Evolutionary conservation across 2,797 vertebrate genomes (phyloP), one percentile per base, ranked within the genome.

Genomic region (Cyclopterus lumpus): DNA sequence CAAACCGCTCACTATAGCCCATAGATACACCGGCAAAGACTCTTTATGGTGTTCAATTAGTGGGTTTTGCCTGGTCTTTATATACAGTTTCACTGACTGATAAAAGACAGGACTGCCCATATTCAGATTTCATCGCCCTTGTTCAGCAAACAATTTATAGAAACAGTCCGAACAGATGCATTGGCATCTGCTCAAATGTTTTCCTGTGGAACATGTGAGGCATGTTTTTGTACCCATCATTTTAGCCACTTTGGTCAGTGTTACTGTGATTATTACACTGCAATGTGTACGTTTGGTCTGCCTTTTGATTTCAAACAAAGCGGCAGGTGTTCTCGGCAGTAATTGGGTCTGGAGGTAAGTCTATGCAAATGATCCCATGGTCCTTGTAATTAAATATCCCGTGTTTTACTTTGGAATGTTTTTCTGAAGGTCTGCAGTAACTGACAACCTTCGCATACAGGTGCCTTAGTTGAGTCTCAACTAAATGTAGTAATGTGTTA

Each of bases 381-480:
- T 75, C 6, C 6, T 12, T 51, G 12, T 68, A 3, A 48, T 44
- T 16, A 36, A 57, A 24, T 42, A 18, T 60, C 12, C 51, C 22
- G 20, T 69, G 24, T 62, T 53, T 55, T 60, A 42, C 32, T 75
- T 65, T 65, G 11, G 44, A 64, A 28, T 24, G 28, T 51, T 75
- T 75, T 38, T 68, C 62, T 81, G 61, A 73, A 67, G 74, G 55
- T 85, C 34, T 9, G 16, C 66, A 58, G 65, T 26, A 67, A 63
- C 71, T 73, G 55, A 79, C 32, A 36, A 24, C 38, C 60, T 24
- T 57, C 18, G n/a, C 30, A 40, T 46, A 64, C 16, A 51, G 57
- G 49, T 81, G 77, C 63, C 70, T 76, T 81, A 67, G 49, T 73
- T 71, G 60, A 64, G 44, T 70, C 22, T 67, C 63, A 75, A 64